Percentiles rank a stretch among this genome's conserved stretches.
These are phyloP conservation scores for Lacerta bilineata DNA, from an alignment of 2,797 vertebrate species.

Conservation along the genomic window DNA sequence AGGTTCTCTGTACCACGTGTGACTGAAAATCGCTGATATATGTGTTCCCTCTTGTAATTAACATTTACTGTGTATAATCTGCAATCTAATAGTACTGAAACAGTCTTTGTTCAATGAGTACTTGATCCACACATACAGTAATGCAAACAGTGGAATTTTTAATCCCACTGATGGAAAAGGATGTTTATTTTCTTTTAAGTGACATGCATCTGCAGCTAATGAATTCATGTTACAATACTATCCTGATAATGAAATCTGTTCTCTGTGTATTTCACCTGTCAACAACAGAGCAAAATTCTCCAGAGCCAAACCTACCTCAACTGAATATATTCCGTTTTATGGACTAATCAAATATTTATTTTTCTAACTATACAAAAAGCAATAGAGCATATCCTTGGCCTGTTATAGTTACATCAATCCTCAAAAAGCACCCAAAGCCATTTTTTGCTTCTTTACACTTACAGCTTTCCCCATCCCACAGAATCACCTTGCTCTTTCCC, in stretches of 20 bases:
- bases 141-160: slow-evolving; percentile 15
- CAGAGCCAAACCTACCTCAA: background rate
- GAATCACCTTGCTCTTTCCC: background rate
- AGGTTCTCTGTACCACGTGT: slow-evolving; percentile 4
- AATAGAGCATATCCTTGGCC: background rate
- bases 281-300: slow-evolving; percentile 9
- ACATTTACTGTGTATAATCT: slow-evolving; percentile 16
- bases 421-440: background rate
- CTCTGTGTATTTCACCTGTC: slow-evolving; percentile 18
- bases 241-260: slow-evolving; percentile 18
- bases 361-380: background rate
- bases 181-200: slow-evolving; percentile 29
- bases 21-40: slow-evolving; percentile 12
- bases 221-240: slow-evolving; percentile 17
- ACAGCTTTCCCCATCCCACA: background rate
- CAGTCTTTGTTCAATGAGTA: slow-evolving; percentile 11
- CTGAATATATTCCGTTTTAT: slow-evolving; percentile 5
- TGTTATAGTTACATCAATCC: background rate
- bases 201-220: slow-evolving; percentile 7
- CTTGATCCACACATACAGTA: background rate
- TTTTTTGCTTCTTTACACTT: background rate
- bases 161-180: slow-evolving; percentile 15
- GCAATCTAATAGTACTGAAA: slow-evolving; percentile 9
- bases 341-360: slow-evolving; percentile 26
- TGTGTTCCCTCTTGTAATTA: slow-evolving; percentile 16